A percentile compares a stretch with the other conserved stretches of the same genome.
Evolutionary conservation across 2,888 invertebrate species (phyloP).

Genomic region (Sepiola atlantica): DNA sequence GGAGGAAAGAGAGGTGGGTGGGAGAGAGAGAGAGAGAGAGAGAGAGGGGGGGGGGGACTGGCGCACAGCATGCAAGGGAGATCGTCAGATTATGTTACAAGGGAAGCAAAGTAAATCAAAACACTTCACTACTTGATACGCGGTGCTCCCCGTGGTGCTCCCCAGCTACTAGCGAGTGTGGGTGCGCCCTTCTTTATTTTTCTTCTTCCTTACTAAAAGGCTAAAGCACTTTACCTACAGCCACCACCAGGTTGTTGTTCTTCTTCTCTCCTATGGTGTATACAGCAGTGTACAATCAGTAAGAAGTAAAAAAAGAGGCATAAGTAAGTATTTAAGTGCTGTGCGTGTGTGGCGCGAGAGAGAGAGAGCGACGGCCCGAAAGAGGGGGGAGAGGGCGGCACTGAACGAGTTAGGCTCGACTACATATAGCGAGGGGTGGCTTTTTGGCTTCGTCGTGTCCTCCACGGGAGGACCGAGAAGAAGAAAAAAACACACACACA

Average conservation of each 20-base stretch:
- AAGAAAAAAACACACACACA: not conserved
- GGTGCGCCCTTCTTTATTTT: not conserved
- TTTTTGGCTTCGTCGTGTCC: not conserved
- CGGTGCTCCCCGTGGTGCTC: not conserved
- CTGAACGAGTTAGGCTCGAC: not conserved
- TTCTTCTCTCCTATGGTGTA: conserved; percentile 1
- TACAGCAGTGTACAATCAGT: not conserved
- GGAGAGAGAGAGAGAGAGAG: too few relatives aligned
- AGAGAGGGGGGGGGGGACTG: not conserved
- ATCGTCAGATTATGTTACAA: conserved; percentile 32
- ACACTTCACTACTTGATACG: conserved; percentile 21
- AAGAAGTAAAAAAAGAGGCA: not conserved
- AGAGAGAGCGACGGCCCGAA: not conserved
- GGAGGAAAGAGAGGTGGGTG: not conserved
- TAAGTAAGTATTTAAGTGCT: not conserved
- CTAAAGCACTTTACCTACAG: not conserved
- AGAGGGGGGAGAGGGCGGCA: not conserved
- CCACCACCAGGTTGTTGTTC: not conserved
- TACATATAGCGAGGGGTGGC: not conserved
- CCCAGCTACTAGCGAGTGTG: conserved; percentile 19
- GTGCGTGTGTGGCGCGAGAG: not conserved
- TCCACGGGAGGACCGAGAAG: not conserved
- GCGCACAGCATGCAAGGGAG: conserved; percentile 1
- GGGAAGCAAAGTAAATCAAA: conserved; percentile 19
- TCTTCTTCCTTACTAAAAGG: too few relatives aligned